Conservation (phyloP, 2,797 vertebrate genomes). For the Sciurus vulgaris region DNA sequence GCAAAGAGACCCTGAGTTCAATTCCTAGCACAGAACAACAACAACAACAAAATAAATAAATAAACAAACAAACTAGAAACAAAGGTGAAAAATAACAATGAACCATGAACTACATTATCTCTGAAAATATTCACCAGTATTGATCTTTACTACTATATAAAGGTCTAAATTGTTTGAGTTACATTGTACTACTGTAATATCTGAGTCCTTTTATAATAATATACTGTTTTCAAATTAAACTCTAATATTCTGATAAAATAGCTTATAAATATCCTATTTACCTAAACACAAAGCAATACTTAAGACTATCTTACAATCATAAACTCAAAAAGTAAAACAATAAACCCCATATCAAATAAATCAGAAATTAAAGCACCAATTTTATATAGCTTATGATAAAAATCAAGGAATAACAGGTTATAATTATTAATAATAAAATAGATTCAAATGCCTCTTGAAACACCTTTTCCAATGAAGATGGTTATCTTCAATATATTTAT, state of each 20-base stretch:
- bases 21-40: not conserved
- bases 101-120: not conserved
- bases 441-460: not conserved
- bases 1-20: too few species aligned
- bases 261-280: not conserved
- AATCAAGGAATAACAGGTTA: conserved; percentile 4
- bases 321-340: not conserved
- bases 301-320: not conserved
- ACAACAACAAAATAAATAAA: not conserved
- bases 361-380: not conserved
- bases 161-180: conserved; percentile 11
- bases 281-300: conserved; percentile 20
- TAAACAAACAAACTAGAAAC: not conserved
- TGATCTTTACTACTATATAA: conserved; percentile 9
- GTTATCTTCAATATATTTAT: not conserved
- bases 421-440: conserved; percentile 19
- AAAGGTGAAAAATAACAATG: too few species aligned
- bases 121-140: not conserved
- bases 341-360: conserved; percentile 3
- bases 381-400: not conserved
- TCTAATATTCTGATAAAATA: conserved; percentile 45
- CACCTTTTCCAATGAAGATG: not conserved
- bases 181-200: conserved; percentile 25
- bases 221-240: not conserved
- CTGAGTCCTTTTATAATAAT: conserved; percentile 2